Percentiles rank a stretch among this genome's conserved stretches.
These are phyloP conservation scores for Kradibia gibbosae DNA, from an alignment of 1,140 invertebrate species.

Conservation along the genomic window DNA sequence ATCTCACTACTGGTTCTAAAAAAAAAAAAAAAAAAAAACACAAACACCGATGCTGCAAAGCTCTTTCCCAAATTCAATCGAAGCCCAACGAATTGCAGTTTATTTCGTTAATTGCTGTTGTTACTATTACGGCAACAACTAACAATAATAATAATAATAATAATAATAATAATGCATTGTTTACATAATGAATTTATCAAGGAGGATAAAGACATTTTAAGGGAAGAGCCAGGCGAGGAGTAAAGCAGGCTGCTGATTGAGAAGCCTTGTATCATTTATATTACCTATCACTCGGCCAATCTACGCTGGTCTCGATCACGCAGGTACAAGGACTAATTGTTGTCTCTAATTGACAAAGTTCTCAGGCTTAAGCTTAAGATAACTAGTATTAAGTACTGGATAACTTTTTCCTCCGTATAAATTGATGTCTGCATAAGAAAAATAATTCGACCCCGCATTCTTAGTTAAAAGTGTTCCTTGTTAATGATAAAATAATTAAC, in stretches of 20 bases:
- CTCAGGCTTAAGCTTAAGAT: conserved; percentile 60
- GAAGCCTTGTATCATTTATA: conserved; percentile 59
- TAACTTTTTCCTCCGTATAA: conserved; percentile 40
- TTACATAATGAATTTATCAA: neutral
- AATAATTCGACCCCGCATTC: conserved; percentile 46
- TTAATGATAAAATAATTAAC: conserved; percentile 17
- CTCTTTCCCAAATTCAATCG: no score
- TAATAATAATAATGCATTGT: no score
- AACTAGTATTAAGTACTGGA: conserved; percentile 43
- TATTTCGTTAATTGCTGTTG: no score
- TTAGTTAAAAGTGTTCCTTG: conserved; percentile 42
- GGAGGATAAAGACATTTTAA: neutral
- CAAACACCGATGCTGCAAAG: no score
- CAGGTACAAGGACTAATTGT: conserved; percentile 63
- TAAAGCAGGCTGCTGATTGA: conserved; percentile 39
- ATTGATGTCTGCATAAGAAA: conserved; percentile 27
- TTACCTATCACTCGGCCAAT: conserved; percentile 56
- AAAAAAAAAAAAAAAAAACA: no score
- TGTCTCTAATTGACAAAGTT: conserved; percentile 68
- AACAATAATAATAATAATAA: no score
- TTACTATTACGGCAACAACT: no score
- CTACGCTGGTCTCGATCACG: conserved; percentile 47
- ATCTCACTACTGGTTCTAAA: no score
- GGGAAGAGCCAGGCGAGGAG: conserved; percentile 20
- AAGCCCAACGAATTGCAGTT: no score